phyloP scores from a whole-genome alignment of 2,113 vertebrate genomes.

The Prunella himalayana region DNA sequence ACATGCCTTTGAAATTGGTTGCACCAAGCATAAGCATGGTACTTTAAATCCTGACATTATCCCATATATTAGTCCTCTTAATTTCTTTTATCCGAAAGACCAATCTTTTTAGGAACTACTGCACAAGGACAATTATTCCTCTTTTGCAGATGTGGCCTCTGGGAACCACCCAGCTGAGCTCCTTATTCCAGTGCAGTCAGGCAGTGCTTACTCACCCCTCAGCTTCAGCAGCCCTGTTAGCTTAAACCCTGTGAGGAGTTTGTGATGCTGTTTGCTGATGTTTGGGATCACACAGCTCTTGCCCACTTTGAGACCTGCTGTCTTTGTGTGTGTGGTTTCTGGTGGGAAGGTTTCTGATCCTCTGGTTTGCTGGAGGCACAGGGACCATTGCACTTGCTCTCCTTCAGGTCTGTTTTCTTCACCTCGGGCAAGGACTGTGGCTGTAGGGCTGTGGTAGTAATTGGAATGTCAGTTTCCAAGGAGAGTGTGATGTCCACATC shows the following conservation, averaged over 20 bases:
- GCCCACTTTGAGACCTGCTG: rapidly evolving
- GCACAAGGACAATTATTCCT: not conserved
- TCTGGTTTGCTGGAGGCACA: not conserved
- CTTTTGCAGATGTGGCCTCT: not conserved
- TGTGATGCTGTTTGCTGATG: not conserved
- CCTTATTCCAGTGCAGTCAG: not conserved
- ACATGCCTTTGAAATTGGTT: conserved; percentile 12
- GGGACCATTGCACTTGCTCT: not conserved
- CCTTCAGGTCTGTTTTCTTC: not conserved
- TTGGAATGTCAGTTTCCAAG: not conserved
- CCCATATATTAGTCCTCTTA: not conserved
- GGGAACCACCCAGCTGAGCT: not conserved
- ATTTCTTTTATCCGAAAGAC: not conserved
- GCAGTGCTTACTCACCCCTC: not conserved
- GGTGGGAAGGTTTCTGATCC: not conserved
- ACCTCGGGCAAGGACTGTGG: not conserved
- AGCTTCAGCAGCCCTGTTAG: not conserved
- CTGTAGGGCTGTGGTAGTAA: not conserved
- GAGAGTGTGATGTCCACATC: not conserved
- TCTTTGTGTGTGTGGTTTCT: not conserved
- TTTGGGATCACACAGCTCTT: not conserved
- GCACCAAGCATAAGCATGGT: not conserved
- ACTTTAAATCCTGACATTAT: not conserved
- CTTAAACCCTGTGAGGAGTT: not conserved
- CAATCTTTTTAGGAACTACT: not conserved